Evolutionary conservation across 2,113 vertebrate genomes (phyloP).

Genomic region (Amblyopsis rosae): DNA sequence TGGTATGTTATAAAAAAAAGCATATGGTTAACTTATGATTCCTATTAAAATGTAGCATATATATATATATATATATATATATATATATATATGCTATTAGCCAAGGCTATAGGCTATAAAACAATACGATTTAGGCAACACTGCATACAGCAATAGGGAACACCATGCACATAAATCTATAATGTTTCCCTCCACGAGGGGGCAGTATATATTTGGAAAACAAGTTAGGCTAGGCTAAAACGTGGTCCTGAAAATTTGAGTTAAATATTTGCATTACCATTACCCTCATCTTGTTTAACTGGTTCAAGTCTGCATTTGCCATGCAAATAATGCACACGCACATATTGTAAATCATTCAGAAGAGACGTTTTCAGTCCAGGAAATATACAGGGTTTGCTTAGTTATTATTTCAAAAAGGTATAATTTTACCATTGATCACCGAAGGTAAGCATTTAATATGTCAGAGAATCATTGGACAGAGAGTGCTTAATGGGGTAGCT

Average conservation of each 20-base stretch:
- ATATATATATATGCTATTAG: no score
- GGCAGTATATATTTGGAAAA: constrained; percentile 44
- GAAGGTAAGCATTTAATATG: constrained; percentile 21
- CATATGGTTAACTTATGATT: no score
- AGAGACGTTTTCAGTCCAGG: background rate
- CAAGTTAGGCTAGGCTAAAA: constrained; percentile 3
- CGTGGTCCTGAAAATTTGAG: constrained; percentile 38
- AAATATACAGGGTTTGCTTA: background rate
- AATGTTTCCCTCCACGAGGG: constrained; percentile 38
- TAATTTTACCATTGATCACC: background rate
- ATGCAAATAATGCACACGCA: constrained; percentile 50
- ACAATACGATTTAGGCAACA: no score
- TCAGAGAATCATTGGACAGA: constrained; percentile 61
- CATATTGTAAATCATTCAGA: background rate
- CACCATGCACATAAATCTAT: background rate
- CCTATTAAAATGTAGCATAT: no score
- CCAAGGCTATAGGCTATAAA: no score
- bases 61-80: no score
- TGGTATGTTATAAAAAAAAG: no score
- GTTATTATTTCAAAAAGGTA: background rate
- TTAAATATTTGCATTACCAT: constrained; percentile 66
- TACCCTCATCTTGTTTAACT: constrained; percentile 57
- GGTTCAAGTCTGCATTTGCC: constrained; percentile 43
- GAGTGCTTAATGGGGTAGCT: constrained; percentile 67
- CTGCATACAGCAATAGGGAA: no score